A percentile compares a stretch with the other conserved stretches of the same genome.
Evolutionary conservation across 2,113 vertebrate genomes (phyloP).

Genomic region (Jacana jacana): DNA sequence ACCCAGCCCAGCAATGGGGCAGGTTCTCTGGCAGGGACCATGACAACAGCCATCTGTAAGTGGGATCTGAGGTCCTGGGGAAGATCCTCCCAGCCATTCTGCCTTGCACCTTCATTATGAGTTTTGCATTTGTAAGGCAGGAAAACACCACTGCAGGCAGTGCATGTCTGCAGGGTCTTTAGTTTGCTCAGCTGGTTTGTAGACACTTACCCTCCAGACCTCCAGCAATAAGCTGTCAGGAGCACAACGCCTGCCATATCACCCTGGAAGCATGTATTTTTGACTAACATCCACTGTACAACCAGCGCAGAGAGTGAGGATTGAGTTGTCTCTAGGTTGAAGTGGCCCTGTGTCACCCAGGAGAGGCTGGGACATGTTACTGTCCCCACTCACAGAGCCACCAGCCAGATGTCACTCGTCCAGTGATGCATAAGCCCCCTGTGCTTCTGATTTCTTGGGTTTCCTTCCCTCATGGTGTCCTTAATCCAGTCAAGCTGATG

Average conservation of each 20-base stretch:
- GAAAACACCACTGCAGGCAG: not conserved
- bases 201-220: not conserved
- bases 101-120: not conserved
- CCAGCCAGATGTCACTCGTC: not conserved
- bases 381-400: not conserved
- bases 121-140: not conserved
- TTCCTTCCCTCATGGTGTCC: not conserved
- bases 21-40: not conserved
- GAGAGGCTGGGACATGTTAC: not conserved
- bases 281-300: fast-evolving
- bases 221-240: not conserved
- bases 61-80: not conserved
- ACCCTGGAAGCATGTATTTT: not conserved
- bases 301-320: not conserved
- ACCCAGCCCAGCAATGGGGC: fast-evolving
- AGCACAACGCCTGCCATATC: not conserved
- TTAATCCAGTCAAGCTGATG: not conserved
- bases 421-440: fast-evolving
- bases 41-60: fast-evolving
- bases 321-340: not conserved
- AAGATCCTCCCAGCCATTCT: not conserved
- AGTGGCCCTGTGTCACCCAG: not conserved
- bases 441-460: not conserved
- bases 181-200: not conserved
- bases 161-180: not conserved